phyloP scores from a whole-genome alignment of 2,797 vertebrate species.

The Geotrypetes seraphini region DNA sequence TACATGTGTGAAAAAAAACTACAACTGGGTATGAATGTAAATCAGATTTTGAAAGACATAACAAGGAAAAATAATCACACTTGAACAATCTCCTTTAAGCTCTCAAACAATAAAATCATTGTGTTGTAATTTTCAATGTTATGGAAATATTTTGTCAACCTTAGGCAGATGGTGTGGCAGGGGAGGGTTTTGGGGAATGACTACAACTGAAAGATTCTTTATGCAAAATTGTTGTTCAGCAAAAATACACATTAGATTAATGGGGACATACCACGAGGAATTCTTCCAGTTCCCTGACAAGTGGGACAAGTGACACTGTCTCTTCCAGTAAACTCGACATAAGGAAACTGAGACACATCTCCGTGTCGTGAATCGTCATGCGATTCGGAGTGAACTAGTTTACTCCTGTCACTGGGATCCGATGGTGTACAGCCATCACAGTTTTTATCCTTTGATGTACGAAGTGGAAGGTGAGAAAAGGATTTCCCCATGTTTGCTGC shows the following conservation, averaged over 20 bases:
- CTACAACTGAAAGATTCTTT: neutral
- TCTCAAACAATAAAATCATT: too few relatives aligned
- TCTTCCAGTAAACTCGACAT: slow-evolving; percentile 88
- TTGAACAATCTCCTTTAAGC: too few relatives aligned
- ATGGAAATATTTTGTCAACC: too few relatives aligned
- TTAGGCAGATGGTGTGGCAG: too few relatives aligned
- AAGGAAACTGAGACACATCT: slow-evolving; percentile 90
- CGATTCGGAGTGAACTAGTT: slow-evolving; percentile 42
- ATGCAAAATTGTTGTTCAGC: too few relatives aligned
- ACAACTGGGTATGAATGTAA: too few relatives aligned
- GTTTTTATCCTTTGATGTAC: slow-evolving; percentile 59
- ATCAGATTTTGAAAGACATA: too few relatives aligned
- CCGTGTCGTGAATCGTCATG: slow-evolving; percentile 49
- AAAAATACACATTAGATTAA: neutral
- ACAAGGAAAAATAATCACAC: too few relatives aligned
- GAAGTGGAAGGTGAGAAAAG: slow-evolving; percentile 70
- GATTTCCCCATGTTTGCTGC: slow-evolving; percentile 77
- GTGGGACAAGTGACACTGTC: slow-evolving; percentile 95
- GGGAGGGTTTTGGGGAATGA: too few relatives aligned
- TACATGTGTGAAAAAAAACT: too few relatives aligned
- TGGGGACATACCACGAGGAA: slow-evolving; percentile 81
- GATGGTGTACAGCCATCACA: slow-evolving; percentile 49
- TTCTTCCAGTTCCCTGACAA: slow-evolving; percentile 91
- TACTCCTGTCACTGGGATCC: slow-evolving; percentile 53
- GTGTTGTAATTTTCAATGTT: too few relatives aligned